phyloP scores from a whole-genome alignment of 2,888 invertebrate genomes.

The Eilema caniola region DNA sequence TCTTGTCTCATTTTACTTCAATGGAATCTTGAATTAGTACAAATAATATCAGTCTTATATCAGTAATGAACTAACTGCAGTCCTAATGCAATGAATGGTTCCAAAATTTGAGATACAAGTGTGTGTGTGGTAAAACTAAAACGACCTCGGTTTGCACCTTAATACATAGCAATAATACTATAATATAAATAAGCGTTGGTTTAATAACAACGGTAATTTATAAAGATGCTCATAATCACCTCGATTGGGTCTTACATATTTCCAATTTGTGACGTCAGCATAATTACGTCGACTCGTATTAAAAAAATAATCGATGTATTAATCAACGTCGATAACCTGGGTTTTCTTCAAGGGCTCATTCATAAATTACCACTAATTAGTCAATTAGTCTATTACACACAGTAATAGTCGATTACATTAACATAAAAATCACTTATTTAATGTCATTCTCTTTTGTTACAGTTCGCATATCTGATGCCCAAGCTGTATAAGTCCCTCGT shows the following conservation, averaged over 20 bases:
- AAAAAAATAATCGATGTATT: constrained; percentile 35
- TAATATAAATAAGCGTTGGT: not conserved
- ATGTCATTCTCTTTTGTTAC: constrained; percentile 71
- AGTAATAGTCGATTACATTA: constrained; percentile 14
- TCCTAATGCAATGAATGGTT: not conserved
- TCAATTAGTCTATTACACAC: too few species aligned
- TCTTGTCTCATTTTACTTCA: not conserved
- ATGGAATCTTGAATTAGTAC: too few species aligned
- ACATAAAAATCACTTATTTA: constrained; percentile 19
- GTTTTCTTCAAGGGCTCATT: constrained; percentile 39
- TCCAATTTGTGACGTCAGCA: constrained; percentile 38
- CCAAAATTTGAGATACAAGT: not conserved
- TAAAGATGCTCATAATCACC: constrained; percentile 28
- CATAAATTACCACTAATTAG: constrained; percentile 38
- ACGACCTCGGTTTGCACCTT: not conserved
- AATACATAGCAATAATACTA: not conserved
- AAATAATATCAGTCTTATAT: not conserved
- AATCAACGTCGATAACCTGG: constrained; percentile 35
- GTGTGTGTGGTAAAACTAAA: not conserved
- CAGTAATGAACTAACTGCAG: not conserved
- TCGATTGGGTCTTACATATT: constrained; percentile 30
- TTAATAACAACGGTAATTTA: constrained; percentile 31
- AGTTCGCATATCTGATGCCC: constrained; percentile 87
- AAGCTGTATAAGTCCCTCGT: constrained; percentile 84
- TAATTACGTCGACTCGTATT: constrained; percentile 37